These are phyloP conservation scores for Xiphorhynchus elegans DNA, from an alignment of 2,113 vertebrate species.

Conservation along the genomic window DNA sequence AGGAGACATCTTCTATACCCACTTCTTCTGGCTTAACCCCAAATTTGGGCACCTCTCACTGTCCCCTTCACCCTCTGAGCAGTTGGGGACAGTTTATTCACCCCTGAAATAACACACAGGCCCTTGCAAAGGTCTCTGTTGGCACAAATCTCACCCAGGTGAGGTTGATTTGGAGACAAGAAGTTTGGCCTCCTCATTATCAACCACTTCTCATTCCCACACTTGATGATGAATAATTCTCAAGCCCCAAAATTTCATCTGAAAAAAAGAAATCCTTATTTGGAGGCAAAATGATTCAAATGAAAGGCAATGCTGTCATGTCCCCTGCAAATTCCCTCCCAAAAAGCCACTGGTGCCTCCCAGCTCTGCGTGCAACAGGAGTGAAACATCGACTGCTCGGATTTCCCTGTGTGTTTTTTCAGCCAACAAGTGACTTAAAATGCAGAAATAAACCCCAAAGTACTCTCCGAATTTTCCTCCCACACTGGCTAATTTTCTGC, in stretches of 20 bases:
- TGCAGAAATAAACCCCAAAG: conserved; percentile 9
- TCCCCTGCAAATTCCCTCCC: not conserved
- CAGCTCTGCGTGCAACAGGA: not conserved
- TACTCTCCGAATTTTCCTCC: conserved; percentile 2
- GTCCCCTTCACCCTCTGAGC: not conserved
- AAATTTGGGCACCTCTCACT: not conserved
- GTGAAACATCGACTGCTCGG: not conserved
- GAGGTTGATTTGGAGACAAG: not conserved
- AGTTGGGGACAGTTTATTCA: not conserved
- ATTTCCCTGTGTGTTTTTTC: not conserved
- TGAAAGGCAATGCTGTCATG: not conserved
- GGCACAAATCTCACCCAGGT: not conserved
- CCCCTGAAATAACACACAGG: not conserved
- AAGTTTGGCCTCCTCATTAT: not conserved
- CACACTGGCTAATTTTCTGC: not conserved
- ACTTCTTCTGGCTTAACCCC: not conserved
- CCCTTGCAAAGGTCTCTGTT: not conserved
- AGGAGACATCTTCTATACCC: not conserved
- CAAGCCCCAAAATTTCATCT: not conserved
- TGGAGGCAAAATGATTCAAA: not conserved
- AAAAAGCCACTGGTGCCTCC: not conserved
- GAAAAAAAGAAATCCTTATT: not conserved
- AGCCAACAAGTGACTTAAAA: not conserved
- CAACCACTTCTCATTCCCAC: not conserved
- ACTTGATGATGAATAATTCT: not conserved